Conservation (phyloP, 1,140 invertebrate species). For the Zophobas atratus region DNA sequence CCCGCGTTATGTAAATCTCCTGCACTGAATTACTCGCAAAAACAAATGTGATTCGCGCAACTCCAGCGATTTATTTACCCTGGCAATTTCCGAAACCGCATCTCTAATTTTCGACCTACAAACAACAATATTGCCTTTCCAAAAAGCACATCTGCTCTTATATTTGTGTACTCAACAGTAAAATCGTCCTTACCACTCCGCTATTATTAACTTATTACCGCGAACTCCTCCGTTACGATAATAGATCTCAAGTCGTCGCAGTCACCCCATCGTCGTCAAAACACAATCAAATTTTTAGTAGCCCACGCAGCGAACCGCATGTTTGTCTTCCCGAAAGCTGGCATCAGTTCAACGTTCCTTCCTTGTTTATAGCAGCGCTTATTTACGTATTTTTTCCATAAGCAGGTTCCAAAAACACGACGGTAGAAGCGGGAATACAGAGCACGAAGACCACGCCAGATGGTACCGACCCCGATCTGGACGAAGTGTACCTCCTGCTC, state of each 20-base stretch:
- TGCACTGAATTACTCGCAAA: too few relatives aligned
- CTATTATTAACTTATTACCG: too few relatives aligned
- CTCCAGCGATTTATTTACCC: too few relatives aligned
- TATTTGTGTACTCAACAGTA: too few relatives aligned
- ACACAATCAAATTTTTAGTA: slow-evolving; percentile 34
- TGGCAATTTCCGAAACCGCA: too few relatives aligned
- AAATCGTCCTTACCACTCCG: too few relatives aligned
- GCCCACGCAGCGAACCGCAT: slow-evolving; percentile 9
- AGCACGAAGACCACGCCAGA: slow-evolving; percentile 47
- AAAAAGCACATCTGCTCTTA: too few relatives aligned
- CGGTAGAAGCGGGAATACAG: slow-evolving; percentile 55
- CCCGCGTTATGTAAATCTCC: too few relatives aligned
- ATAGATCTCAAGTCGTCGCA: neutral
- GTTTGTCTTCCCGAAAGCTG: slow-evolving; percentile 43
- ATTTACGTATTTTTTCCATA: slow-evolving; percentile 25
- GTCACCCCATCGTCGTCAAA: slow-evolving; percentile 12
- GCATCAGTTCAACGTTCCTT: slow-evolving; percentile 42
- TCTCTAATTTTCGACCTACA: too few relatives aligned
- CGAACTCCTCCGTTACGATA: too few relatives aligned
- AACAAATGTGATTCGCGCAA: too few relatives aligned
- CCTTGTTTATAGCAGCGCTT: slow-evolving; percentile 42
- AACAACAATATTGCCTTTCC: too few relatives aligned
- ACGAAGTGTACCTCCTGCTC: slow-evolving; percentile 71
- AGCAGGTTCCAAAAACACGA: slow-evolving; percentile 56
- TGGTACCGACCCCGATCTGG: slow-evolving; percentile 74